A percentile compares a stretch with the other conserved stretches of the same genome.
Conservation (phyloP, 2,888 invertebrate species). For the Pycnomerus fuliginosus region DNA sequence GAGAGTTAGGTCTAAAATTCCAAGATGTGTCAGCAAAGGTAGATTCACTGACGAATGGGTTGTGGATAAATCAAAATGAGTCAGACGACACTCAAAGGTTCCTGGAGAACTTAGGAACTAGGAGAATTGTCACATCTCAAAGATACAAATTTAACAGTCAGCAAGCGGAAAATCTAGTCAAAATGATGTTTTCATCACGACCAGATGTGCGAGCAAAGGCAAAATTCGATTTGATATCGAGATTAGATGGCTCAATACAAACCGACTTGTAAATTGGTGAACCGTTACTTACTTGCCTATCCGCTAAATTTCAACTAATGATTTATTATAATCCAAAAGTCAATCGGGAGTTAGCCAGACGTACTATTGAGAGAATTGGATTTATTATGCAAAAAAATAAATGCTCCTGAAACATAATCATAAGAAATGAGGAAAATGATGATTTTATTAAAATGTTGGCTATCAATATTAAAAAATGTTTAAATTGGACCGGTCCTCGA, state of each 20-base stretch:
- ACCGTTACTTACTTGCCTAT: too few species aligned
- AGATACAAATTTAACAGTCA: slow-evolving; percentile 1
- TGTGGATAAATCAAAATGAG: background rate
- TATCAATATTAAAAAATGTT: too few species aligned
- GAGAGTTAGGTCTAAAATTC: slow-evolving; percentile 1
- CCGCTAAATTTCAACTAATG: too few species aligned
- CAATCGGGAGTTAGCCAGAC: too few species aligned
- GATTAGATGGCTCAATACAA: background rate
- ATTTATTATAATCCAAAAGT: too few species aligned
- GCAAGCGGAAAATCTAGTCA: background rate
- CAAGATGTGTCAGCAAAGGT: slow-evolving; percentile 2
- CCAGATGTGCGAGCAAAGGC: slow-evolving; percentile 1
- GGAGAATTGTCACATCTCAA: background rate
- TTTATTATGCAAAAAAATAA: too few species aligned
- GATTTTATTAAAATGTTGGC: too few species aligned
- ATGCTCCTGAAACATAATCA: too few species aligned
- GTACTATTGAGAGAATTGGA: too few species aligned
- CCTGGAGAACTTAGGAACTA: background rate
- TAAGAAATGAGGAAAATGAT: too few species aligned
- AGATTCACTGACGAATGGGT: background rate
- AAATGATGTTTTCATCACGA: slow-evolving; percentile 3
- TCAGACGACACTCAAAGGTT: background rate
- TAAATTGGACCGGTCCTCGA: too few species aligned
- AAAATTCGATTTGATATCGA: background rate
- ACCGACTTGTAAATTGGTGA: too few species aligned